Percentiles rank a stretch among this genome's conserved stretches.
phyloP scores from a whole-genome alignment of 2,113 vertebrate genomes.

The Erythrolamprus reginae region DNA sequence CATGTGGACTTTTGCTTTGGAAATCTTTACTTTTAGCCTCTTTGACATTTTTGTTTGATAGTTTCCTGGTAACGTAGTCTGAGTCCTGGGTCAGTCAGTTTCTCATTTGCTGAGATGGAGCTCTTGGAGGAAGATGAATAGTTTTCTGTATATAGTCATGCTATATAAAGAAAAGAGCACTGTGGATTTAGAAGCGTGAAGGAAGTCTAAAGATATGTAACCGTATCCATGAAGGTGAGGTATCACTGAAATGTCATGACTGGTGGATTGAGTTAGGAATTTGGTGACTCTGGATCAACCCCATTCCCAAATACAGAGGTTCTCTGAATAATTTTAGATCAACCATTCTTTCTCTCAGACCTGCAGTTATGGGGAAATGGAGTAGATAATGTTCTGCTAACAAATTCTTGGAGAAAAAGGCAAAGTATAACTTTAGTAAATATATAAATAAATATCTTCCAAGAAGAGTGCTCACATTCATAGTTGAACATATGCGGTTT shows the following conservation, averaged over 20 bases:
- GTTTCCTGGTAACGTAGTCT: not conserved
- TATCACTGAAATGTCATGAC: not conserved
- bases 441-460: not conserved
- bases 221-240: not conserved
- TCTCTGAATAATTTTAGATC: not conserved
- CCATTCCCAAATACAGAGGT: not conserved
- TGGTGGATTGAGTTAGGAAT: not conserved
- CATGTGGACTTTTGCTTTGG: not conserved
- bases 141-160: not conserved
- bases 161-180: not conserved
- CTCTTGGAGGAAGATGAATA: not conserved
- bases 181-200: not conserved
- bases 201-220: not conserved
- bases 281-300: not conserved
- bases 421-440: not conserved
- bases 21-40: not conserved
- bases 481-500: not conserved
- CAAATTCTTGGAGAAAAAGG: not conserved
- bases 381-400: not conserved
- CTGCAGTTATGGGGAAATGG: not conserved
- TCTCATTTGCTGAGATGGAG: not conserved
- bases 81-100: not conserved
- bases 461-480: not conserved
- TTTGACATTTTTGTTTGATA: not conserved
- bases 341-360: not conserved